A percentile compares a stretch with the other conserved stretches of the same genome.
phyloP scores from a whole-genome alignment of 2,888 invertebrate genomes.

The Drosophila neoperkinsi region DNA sequence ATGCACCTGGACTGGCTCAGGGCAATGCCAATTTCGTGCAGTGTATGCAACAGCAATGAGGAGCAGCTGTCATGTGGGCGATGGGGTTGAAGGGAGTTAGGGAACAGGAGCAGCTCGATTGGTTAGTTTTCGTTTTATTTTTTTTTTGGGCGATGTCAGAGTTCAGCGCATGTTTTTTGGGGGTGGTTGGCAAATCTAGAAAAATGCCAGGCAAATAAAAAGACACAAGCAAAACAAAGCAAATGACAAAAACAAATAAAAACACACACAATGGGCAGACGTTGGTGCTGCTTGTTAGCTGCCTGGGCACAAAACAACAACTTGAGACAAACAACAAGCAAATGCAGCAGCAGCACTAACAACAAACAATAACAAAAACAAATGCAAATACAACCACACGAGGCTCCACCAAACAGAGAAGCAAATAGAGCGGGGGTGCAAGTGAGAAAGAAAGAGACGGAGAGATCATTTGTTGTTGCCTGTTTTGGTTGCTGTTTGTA shows the following conservation, averaged over 20 bases:
- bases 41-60: conserved; percentile 38
- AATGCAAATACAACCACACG: conserved; percentile 60
- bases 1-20: conserved; percentile 51
- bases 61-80: background rate
- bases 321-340: conserved; percentile 76
- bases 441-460: background rate
- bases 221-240: conserved; percentile 20
- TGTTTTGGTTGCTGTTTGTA: conserved; percentile 63
- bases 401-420: background rate
- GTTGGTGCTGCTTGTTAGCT: conserved; percentile 69
- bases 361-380: conserved; percentile 40
- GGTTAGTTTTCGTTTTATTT: conserved; percentile 12
- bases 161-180: conserved; percentile 78
- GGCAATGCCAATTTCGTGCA: conserved; percentile 48
- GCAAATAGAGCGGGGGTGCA: conserved; percentile 10
- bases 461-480: conserved; percentile 77
- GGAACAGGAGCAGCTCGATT: conserved; percentile 35
- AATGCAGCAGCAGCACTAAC: conserved; percentile 63
- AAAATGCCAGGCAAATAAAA: conserved; percentile 63
- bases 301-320: conserved; percentile 50
- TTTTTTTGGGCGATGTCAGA: conserved; percentile 61
- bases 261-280: conserved; percentile 74
- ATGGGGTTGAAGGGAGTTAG: background rate
- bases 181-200: conserved; percentile 77
- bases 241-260: conserved; percentile 15